Percentiles rank a stretch among this genome's conserved stretches.
Evolutionary conservation across 1,140 invertebrate species (phyloP).

Genomic region (Lanistes nyassanus): DNA sequence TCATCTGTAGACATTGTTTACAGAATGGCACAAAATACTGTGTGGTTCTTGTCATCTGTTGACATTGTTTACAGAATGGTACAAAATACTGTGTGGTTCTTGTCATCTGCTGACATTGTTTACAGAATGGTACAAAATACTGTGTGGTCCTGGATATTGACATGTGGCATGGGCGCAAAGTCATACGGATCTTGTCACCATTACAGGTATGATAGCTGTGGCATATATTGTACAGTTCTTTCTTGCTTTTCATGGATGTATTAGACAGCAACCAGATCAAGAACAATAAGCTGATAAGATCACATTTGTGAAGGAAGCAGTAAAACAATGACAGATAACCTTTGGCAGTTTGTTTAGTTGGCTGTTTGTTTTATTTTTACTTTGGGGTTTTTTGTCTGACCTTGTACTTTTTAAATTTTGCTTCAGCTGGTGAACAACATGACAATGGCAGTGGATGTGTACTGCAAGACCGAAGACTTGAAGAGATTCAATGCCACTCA

Average conservation of each 20-base stretch:
- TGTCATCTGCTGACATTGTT: conserved; percentile 16
- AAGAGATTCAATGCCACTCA: conserved; percentile 75
- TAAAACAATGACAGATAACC: too few species aligned
- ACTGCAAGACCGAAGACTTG: conserved; percentile 78
- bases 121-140: conserved; percentile 74
- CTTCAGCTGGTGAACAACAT: conserved; percentile 81
- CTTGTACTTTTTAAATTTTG: too few species aligned
- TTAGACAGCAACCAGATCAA: not conserved
- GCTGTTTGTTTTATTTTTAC: too few species aligned
- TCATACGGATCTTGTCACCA: conserved; percentile 78
- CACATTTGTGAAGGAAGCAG: too few species aligned
- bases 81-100: too few species aligned
- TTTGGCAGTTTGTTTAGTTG: too few species aligned
- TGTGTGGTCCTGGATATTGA: conserved; percentile 76
- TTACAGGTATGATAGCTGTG: conserved; percentile 73
- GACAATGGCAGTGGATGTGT: conserved; percentile 78
- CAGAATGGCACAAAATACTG: too few species aligned
- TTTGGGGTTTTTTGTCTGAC: too few species aligned
- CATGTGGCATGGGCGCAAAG: conserved; percentile 73
- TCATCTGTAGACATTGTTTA: too few species aligned
- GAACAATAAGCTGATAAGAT: too few species aligned
- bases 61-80: too few species aligned
- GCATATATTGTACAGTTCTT: not conserved
- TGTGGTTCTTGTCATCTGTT: too few species aligned
- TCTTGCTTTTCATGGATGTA: not conserved